Percentiles rank a stretch among this genome's conserved stretches.
Conservation (phyloP, 2,113 vertebrate species). For the Chinchilla lanigera region DNA sequence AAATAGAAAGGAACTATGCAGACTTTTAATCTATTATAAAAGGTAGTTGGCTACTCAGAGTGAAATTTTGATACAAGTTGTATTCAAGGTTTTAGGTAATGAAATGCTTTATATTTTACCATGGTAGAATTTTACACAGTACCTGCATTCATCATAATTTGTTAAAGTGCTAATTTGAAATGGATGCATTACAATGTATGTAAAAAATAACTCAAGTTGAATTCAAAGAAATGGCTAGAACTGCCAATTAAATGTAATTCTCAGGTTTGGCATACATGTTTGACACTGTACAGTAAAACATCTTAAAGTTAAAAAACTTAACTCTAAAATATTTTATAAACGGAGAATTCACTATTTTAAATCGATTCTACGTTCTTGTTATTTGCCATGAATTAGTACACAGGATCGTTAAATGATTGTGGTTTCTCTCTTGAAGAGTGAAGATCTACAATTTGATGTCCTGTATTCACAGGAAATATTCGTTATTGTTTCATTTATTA, state of each 20-base stretch:
- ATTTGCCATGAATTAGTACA: background rate
- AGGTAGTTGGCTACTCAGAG: background rate
- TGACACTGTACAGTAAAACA: background rate
- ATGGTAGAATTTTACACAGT: background rate
- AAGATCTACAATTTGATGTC: background rate
- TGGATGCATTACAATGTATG: background rate
- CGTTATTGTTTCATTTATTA: background rate
- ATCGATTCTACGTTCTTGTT: background rate
- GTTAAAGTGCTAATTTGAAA: background rate
- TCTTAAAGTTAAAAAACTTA: too few species aligned
- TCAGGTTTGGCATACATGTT: background rate
- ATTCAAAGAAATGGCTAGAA: background rate
- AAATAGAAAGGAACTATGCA: background rate
- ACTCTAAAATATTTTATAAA: background rate
- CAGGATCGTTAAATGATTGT: background rate
- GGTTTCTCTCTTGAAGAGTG: background rate
- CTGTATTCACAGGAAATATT: background rate
- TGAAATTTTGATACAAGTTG: background rate
- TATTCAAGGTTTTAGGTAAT: background rate
- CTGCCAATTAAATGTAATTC: background rate
- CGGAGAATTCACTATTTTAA: background rate
- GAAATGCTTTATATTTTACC: background rate
- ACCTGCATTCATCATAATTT: background rate
- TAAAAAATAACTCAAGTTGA: background rate
- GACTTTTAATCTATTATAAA: background rate